Evolutionary conservation across 2,113 vertebrate genomes (phyloP).

Genomic region (Myotis davidii): DNA sequence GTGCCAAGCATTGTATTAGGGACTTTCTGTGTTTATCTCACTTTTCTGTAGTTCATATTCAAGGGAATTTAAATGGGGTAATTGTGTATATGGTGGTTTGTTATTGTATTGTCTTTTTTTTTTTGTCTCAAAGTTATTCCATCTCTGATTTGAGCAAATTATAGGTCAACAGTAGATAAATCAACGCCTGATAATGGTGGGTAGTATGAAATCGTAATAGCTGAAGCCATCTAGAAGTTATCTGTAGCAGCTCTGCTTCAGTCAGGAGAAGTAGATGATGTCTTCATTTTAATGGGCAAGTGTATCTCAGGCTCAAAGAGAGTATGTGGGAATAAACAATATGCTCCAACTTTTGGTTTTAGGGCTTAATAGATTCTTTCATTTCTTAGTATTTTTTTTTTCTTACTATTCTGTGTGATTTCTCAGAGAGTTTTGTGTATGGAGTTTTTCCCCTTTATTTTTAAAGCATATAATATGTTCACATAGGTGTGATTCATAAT

Average conservation of each 20-base stretch:
- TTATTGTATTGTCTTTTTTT: neutral
- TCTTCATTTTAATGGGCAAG: neutral
- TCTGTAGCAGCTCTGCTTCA: neutral
- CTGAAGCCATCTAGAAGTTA: neutral
- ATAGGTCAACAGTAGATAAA: neutral
- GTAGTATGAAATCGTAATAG: neutral
- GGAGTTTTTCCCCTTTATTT: neutral
- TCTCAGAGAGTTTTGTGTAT: neutral
- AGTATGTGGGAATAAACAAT: neutral
- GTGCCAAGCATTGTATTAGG: neutral
- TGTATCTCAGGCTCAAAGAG: neutral
- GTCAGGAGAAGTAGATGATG: neutral
- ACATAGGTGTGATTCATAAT: constrained; percentile 16
- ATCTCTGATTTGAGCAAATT: constrained; percentile 33
- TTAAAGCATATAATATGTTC: constrained; percentile 16
- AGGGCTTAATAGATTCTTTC: neutral
- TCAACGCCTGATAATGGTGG: neutral
- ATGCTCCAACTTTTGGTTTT: constrained; percentile 2
- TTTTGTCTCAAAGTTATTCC: constrained; percentile 3
- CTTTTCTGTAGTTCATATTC: neutral
- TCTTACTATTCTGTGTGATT: neutral
- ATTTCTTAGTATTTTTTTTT: neutral
- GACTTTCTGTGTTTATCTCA: neutral
- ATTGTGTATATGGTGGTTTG: neutral
- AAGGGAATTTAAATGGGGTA: neutral